phyloP scores from a whole-genome alignment of 1,140 invertebrate species.

The Pygmarrhopalites habei region DNA sequence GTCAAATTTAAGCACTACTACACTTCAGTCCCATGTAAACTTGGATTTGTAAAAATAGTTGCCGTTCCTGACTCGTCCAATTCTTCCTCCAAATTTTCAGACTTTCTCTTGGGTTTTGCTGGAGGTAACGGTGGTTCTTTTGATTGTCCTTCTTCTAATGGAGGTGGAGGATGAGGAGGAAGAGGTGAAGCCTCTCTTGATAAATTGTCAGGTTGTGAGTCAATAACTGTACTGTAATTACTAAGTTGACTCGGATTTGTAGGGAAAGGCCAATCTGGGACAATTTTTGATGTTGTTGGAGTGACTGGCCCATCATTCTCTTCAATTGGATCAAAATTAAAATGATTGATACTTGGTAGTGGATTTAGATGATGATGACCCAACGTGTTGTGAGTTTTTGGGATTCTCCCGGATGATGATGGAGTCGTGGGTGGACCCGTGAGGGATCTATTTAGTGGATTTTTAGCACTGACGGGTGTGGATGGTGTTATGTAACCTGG shows the following conservation, averaged over 20 bases:
- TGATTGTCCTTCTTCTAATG: too few species aligned
- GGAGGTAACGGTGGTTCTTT: constrained; percentile 2
- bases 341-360: background rate
- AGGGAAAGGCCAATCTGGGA: background rate
- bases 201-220: constrained; percentile 9
- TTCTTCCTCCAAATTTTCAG: background rate
- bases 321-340: constrained; percentile 20
- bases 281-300: too few species aligned
- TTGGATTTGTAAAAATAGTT: background rate
- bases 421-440: constrained; percentile 1
- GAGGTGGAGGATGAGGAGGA: background rate
- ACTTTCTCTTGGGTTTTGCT: constrained; percentile 4
- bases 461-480: background rate
- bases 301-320: constrained; percentile 15
- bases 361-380: background rate
- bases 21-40: constrained; percentile 13
- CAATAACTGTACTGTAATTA: background rate
- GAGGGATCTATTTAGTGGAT: background rate
- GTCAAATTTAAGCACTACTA: background rate
- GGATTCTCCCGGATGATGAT: background rate
- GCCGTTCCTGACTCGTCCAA: background rate
- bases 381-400: background rate
- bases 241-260: background rate
- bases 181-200: background rate
- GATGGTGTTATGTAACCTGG: background rate